A percentile compares a stretch with the other conserved stretches of the same genome.
Conservation (phyloP, 2,113 vertebrate genomes). For the Halichoerus grypus region DNA sequence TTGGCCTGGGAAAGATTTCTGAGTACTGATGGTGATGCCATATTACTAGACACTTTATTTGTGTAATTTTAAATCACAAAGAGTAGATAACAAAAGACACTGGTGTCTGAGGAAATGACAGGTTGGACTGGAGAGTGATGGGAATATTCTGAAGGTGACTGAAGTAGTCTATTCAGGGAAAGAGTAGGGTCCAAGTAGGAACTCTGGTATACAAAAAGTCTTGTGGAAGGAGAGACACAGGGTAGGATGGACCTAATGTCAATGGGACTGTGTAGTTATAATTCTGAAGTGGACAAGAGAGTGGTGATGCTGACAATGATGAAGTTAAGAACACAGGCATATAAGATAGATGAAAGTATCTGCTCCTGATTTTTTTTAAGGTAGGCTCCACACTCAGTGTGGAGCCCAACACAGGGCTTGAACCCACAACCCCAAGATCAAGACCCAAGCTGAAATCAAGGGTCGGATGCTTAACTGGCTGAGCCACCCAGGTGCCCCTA, state of each 20-base stretch:
- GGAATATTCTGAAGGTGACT: neutral
- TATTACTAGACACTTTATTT: neutral
- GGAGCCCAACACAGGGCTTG: neutral
- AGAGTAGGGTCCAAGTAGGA: neutral
- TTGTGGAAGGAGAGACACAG: neutral
- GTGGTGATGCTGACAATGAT: neutral
- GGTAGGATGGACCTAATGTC: neutral
- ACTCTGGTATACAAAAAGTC: neutral
- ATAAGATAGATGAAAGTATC: neutral
- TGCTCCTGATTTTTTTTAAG: neutral
- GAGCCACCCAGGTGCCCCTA: neutral
- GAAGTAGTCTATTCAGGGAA: neutral
- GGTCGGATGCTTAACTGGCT: neutral
- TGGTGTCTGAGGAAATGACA: neutral
- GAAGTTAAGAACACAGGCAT: neutral
- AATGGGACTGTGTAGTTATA: neutral
- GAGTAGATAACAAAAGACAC: neutral
- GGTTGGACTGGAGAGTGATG: neutral
- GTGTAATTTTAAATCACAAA: neutral
- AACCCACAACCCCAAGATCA: neutral
- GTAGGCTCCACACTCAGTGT: neutral
- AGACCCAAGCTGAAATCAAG: neutral
- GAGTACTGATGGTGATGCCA: neutral
- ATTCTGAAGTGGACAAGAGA: neutral
- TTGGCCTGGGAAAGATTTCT: neutral